Evolutionary conservation across 2,797 vertebrate genomes (phyloP).

Genomic region (Poecilia picta): DNA sequence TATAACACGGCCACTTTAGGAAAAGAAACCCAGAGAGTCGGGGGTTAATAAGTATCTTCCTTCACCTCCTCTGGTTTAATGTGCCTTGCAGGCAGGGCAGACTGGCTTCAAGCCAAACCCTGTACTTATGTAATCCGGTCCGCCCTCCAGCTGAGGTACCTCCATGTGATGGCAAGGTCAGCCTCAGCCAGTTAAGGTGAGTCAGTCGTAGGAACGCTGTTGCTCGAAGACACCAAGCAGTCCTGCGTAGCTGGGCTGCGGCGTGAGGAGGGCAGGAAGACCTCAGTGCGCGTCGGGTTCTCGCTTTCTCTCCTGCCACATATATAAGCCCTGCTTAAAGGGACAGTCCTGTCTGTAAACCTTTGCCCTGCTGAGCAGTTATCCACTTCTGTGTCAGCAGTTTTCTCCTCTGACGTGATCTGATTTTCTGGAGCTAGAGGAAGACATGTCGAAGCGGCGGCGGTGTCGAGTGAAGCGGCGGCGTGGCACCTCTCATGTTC

Average conservation of each 20-base stretch:
- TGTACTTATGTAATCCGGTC: conserved; percentile 59
- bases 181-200: conserved; percentile 54
- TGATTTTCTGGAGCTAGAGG: conserved; percentile 28
- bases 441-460: conserved; percentile 26
- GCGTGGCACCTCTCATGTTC: conserved; percentile 29
- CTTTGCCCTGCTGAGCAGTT: conserved; percentile 17
- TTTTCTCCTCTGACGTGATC: conserved; percentile 10
- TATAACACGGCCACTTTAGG: not conserved
- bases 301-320: conserved; percentile 30
- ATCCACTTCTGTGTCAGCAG: not conserved
- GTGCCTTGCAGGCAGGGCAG: conserved; percentile 41
- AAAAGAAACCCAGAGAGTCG: conserved; percentile 15
- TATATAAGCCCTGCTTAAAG: conserved; percentile 53
- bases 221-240: conserved; percentile 67
- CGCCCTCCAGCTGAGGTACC: conserved; percentile 58
- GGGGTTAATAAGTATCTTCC: conserved; percentile 42
- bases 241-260: conserved; percentile 78
- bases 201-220: conserved; percentile 37
- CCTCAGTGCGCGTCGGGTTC: conserved; percentile 22
- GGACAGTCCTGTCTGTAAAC: conserved; percentile 19
- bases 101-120: conserved; percentile 44
- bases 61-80: conserved; percentile 49
- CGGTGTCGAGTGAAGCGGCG: conserved; percentile 19
- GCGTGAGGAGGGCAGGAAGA: conserved; percentile 31
- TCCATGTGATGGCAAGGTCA: conserved; percentile 52